Evolutionary conservation across 92 coral and sea anemone genomes (phyloP), one percentile per base, ranked within the genome.

Genomic region (Epizoanthus fatuus): DNA sequence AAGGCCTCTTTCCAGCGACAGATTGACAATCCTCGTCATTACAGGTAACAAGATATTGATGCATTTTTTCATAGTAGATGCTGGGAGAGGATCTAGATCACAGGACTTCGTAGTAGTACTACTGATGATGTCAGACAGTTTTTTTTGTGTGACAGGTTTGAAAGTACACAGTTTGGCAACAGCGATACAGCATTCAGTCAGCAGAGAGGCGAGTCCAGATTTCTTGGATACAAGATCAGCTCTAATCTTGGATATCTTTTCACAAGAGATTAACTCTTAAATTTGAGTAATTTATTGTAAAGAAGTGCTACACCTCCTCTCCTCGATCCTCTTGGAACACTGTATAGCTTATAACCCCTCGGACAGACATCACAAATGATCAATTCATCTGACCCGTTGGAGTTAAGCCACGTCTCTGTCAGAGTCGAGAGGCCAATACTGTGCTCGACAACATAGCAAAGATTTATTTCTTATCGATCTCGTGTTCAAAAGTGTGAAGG

Each of bases 311-410:
- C 63, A 58, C 7, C 63, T 57, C 63, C 63, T 80, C 91, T 87
- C 70, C 91, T 87, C 9, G 81, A 80, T 14, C 75, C 75, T 16
- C 87, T 82, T 8, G 91, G 87, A 7, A 80, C 86, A 25, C 44
- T 79, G 47, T 80, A 53, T 10, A 80, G 25, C 42, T 60, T 55
- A 71, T 70, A 87, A 3, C 91, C 91, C 19, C 59, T 81, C 52
- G 91, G 87, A 87, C 91, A 87, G 49, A 79, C 32, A 14, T 87
- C 90, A 55, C 69, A 80, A 53, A 80, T 69, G 14, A 69, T 86
- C 14, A 8, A 63, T 49, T 86, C 86, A 22, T 86, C 86, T 62
- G 60, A 51, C 16, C 57, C 60, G 66, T 79, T 53, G 44, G 72
- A 44, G 13, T 47, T 47, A 47, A 86, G 86, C 90, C 86, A 86